Evolutionary conservation across 1,140 invertebrate genomes (phyloP).

Genomic region (Calephelis nemesis): DNA sequence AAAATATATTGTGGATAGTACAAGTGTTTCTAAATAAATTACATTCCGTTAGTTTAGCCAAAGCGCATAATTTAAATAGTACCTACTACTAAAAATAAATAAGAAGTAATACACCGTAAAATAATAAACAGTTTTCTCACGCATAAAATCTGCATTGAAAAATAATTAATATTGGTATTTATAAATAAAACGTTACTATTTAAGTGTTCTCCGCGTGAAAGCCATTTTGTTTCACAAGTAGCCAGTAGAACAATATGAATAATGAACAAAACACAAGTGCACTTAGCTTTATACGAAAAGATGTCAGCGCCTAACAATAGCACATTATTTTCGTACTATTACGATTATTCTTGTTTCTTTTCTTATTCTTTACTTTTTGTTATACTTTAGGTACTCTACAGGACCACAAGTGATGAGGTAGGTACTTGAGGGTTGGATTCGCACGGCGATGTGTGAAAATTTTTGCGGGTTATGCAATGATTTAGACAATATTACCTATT

Average conservation of each 20-base stretch:
- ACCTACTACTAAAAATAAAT: no score
- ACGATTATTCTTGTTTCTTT: constrained; percentile 63
- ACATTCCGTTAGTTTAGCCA: no score
- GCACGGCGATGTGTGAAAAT: constrained; percentile 43
- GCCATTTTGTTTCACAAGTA: constrained; percentile 57
- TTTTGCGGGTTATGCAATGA: not conserved
- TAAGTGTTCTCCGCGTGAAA: constrained; percentile 49
- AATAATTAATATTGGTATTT: constrained; percentile 41
- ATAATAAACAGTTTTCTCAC: constrained; percentile 33
- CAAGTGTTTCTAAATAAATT: no score
- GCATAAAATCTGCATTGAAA: constrained; percentile 32
- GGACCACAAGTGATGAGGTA: constrained; percentile 48
- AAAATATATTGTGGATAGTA: no score
- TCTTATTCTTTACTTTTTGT: constrained; percentile 47
- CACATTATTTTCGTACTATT: constrained; percentile 66
- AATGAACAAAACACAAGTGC: constrained; percentile 62
- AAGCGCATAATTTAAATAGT: no score
- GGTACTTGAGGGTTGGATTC: constrained; percentile 46
- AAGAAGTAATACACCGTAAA: not conserved
- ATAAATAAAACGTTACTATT: constrained; percentile 49
- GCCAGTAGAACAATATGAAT: constrained; percentile 60
- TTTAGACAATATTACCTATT: not conserved
- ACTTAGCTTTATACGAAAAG: constrained; percentile 66
- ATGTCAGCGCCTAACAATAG: constrained; percentile 62
- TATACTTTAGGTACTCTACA: constrained; percentile 51